Evolutionary conservation across 2,888 invertebrate species (phyloP).

Genomic region (Cheilosia soror): DNA sequence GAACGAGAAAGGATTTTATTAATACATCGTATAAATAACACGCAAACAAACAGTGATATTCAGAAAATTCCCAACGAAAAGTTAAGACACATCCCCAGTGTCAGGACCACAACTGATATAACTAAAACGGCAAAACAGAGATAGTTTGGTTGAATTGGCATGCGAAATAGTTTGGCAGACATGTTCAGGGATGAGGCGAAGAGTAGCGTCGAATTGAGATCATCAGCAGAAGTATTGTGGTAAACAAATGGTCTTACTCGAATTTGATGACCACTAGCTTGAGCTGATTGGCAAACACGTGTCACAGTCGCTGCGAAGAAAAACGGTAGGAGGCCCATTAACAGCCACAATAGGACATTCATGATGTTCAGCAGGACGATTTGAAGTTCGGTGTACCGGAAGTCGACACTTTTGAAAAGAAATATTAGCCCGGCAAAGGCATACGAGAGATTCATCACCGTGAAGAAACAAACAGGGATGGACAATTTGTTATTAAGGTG

Average conservation of each 20-base stretch:
- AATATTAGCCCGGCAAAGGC: constrained; percentile 89
- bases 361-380: constrained; percentile 90
- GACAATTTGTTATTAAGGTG: constrained; percentile 91
- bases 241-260: constrained; percentile 91
- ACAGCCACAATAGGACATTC: constrained; percentile 81
- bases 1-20: constrained; percentile 50
- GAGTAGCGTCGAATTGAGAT: constrained; percentile 90
- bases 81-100: constrained; percentile 88
- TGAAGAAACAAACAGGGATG: constrained; percentile 90
- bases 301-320: constrained; percentile 90
- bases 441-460: constrained; percentile 90
- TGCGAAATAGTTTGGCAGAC: constrained; percentile 89
- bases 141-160: constrained; percentile 89
- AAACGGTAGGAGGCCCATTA: constrained; percentile 81
- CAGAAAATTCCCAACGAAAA: constrained; percentile 79
- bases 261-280: constrained; percentile 90
- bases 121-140: constrained; percentile 87
- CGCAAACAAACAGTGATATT: constrained; percentile 38
- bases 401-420: constrained; percentile 87
- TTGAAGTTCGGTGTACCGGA: constrained; percentile 85
- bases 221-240: constrained; percentile 90
- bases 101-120: constrained; percentile 86
- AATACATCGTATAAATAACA: constrained; percentile 61
- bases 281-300: constrained; percentile 88
- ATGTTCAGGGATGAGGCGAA: constrained; percentile 91